These are phyloP conservation scores for Miltochrista miniata DNA, from an alignment of 2,888 invertebrate genomes.

Conservation along the genomic window DNA sequence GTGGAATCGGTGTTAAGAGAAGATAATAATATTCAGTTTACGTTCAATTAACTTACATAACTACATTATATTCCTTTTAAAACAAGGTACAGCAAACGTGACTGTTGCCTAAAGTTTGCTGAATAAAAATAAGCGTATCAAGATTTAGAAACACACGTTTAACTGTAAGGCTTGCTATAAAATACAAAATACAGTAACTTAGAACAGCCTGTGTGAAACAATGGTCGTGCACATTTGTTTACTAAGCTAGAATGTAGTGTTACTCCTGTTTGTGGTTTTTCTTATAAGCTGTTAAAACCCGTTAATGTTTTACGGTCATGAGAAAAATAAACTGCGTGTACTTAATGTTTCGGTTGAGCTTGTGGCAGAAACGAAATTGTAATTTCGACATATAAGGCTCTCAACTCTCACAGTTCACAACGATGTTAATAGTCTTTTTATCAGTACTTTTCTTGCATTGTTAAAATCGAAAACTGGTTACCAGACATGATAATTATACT, in stretches of 20 bases:
- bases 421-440: conserved; percentile 2
- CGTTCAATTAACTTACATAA: too few relatives aligned
- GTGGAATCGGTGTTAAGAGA: too few relatives aligned
- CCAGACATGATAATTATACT: too few relatives aligned
- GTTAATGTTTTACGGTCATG: conserved; percentile 5
- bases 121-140: too few relatives aligned
- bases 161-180: conserved; percentile 19
- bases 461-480: background rate
- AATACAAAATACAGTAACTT: conserved; percentile 25
- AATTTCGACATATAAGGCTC: background rate
- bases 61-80: too few relatives aligned
- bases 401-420: conserved; percentile 1
- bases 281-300: conserved; percentile 4
- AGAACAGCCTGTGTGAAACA: conserved; percentile 23
- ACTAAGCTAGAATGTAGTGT: conserved; percentile 1
- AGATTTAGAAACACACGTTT: background rate
- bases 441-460: background rate
- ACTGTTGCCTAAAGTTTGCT: too few relatives aligned
- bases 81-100: too few relatives aligned
- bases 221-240: conserved; percentile 14
- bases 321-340: conserved; percentile 1
- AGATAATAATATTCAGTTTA: too few relatives aligned
- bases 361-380: background rate
- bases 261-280: conserved; percentile 9
- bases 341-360: conserved; percentile 6